Evolutionary conservation across 2,888 invertebrate species (phyloP), one percentile per base, ranked within the genome.

Genomic region (Lypha dubia): DNA sequence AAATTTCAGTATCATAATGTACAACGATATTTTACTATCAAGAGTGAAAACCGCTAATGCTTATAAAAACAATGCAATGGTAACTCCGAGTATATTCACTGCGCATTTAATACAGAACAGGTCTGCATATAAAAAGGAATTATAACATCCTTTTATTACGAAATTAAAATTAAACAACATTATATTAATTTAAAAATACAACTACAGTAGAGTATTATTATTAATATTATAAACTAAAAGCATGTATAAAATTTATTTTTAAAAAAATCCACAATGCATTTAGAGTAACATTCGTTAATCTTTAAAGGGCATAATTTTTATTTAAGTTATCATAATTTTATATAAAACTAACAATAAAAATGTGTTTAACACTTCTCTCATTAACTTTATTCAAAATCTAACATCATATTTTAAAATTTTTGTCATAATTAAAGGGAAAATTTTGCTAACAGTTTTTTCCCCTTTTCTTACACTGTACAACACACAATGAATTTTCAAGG

Each of bases 321-420:
- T n/a, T 44, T n/a, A n/a, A n/a, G 44, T 44, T 5, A 44, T 44
- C 44, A 20, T 9, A 20, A 49, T 8, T 49, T 20, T 49, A 3
- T 49, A 49, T 67, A 46, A 46, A 65, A 62, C 3, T 8, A 49
- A 79, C 51, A 71, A 79, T 46, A 70, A 62, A 32, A 67, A 65
- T 49, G 79, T 80, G 79, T 80, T 58, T 60, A 80, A 80, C 79
- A 80, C 79, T 80, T 79, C 53, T 79, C 53, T 74, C 49, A 65
- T 65, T 44, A 38, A 68, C 51, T 60, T 51, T 7, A 38, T 11
- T 35, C 1, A 35, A 35, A 35, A 35, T 35, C 4, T 6, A 8
- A 28, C 5, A 28, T 5, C 2, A 8, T 35, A 35, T 35, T 35
- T 35, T 35, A 49, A 20, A 35, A n/a, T n/a, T 17, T 41, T 41